Base-by-base conservation (phyloP, 1,140 invertebrate genomes). In the Philotrypesis tridentata region DNA sequence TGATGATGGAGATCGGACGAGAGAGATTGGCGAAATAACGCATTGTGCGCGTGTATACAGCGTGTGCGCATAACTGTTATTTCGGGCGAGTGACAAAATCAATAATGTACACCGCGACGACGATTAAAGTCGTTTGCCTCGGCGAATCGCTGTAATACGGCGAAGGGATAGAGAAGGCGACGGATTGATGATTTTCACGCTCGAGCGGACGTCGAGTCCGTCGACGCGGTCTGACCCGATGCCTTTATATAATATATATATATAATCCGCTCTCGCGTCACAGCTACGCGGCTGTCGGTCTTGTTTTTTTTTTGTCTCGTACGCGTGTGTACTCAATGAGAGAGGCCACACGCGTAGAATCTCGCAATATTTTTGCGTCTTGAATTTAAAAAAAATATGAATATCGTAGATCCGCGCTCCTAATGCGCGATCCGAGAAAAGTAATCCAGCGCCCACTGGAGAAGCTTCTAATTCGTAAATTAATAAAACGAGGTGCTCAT, bases 121-220 rank as follows among this genome's bases (percentile, higher is more conserved):
- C 85, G 82, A 84, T 86, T 79, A 79, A 83, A 83, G 85, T 86
- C 83, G 85, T 86, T 85, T 83, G 74, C 79, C 81, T 82, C 79
- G 60, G 25, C 29, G 67, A 60, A 83, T 43, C 1, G 61, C 61
- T 82, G 82, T 76, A 80, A 82, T 83, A 79, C 79, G 21, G 80
- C 31, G 37, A 33, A 61, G 23, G 25, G 33, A 65, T 43, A 73
- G 65, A 72, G 55, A 63, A 8, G 21, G 61, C n/a, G 23, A 65
- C 37, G 33, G 55, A 23, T 71, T 17, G 43, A 27, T 31, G 73
- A 75, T 81, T 75, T 81, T 75, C 72, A 81, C 63, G 73, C 79
- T 81, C 70, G 68, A 25, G 17, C 25, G 61, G 11, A 11, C 25
- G 27, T 67, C n/a, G n/a, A n/a, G n/a, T n/a, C n/a, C n/a, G n/a